A percentile compares a stretch with the other conserved stretches of the same genome.
Conservation (phyloP, 2,888 invertebrate species). For the Spodoptera littoralis region DNA sequence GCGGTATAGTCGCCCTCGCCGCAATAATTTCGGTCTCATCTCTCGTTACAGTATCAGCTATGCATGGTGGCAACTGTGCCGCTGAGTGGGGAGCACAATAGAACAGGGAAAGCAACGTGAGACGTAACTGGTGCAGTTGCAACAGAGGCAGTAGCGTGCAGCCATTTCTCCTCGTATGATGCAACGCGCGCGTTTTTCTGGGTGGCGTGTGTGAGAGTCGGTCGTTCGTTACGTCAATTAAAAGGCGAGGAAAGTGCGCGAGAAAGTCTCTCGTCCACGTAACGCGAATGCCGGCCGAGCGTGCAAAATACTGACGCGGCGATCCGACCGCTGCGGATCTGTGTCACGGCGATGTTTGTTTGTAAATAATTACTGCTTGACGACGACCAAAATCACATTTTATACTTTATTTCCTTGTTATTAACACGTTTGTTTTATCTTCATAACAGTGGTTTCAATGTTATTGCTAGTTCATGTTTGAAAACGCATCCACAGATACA, state of each 20-base stretch:
- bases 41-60: slow-evolving; percentile 58
- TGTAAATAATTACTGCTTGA: slow-evolving; percentile 76
- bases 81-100: slow-evolving; percentile 75
- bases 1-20: slow-evolving; percentile 67
- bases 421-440: slow-evolving; percentile 59
- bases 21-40: slow-evolving; percentile 73
- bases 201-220: slow-evolving; percentile 83
- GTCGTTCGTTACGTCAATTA: slow-evolving; percentile 87
- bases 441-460: slow-evolving; percentile 8
- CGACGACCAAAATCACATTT: slow-evolving; percentile 68
- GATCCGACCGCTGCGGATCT: slow-evolving; percentile 67
- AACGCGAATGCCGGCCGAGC: slow-evolving; percentile 70
- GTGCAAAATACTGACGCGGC: slow-evolving; percentile 66
- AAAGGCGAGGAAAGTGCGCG: slow-evolving; percentile 85
- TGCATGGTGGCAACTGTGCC: slow-evolving; percentile 50
- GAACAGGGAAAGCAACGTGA: slow-evolving; percentile 79
- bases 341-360: slow-evolving; percentile 84
- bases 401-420: slow-evolving; percentile 60
- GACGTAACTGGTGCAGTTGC: slow-evolving; percentile 83
- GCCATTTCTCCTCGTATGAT: slow-evolving; percentile 86
- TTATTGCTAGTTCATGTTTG: slow-evolving; percentile 16
- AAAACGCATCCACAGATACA: slow-evolving; percentile 2
- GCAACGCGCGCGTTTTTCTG: slow-evolving; percentile 84
- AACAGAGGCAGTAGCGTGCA: slow-evolving; percentile 83
- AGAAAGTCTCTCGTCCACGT: slow-evolving; percentile 83